Evolutionary conservation across 2,888 invertebrate species (phyloP).

Genomic region (Ectemnius continuus): DNA sequence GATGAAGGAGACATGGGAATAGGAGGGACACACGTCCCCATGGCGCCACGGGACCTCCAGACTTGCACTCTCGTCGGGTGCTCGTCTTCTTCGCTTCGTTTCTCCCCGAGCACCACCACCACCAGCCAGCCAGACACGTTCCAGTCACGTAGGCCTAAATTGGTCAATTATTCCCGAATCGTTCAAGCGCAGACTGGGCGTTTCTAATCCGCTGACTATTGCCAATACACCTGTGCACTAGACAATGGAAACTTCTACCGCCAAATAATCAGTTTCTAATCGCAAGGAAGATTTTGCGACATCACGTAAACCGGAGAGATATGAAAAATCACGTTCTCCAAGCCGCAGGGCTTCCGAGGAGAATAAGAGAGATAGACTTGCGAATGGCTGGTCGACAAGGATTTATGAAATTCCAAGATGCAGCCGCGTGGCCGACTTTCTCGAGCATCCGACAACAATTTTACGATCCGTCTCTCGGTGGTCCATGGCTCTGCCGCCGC

Average conservation of each 20-base stretch:
- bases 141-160: conserved; percentile 71
- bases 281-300: too few species aligned
- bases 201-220: conserved; percentile 45
- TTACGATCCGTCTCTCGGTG: background rate
- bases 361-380: background rate
- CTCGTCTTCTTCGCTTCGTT: conserved; percentile 19
- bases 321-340: too few species aligned
- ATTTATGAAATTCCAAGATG: conserved; percentile 5
- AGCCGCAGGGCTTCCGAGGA: background rate
- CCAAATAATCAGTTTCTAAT: background rate
- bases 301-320: too few species aligned
- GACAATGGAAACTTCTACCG: background rate
- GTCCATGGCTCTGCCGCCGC: background rate
- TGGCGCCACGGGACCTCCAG: conserved; percentile 57
- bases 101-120: conserved; percentile 21
- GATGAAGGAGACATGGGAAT: conserved; percentile 19
- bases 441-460: conserved; percentile 5
- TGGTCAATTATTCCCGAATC: conserved; percentile 71
- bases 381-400: background rate
- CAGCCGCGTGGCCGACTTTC: background rate
- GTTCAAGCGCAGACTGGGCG: conserved; percentile 50
- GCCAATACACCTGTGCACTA: conserved; percentile 4
- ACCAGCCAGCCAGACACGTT: conserved; percentile 52
- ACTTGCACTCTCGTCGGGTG: too few species aligned
- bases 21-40: background rate